Base-by-base conservation (phyloP, 1,140 invertebrate genomes). In the Tachypleus tridentatus region DNA sequence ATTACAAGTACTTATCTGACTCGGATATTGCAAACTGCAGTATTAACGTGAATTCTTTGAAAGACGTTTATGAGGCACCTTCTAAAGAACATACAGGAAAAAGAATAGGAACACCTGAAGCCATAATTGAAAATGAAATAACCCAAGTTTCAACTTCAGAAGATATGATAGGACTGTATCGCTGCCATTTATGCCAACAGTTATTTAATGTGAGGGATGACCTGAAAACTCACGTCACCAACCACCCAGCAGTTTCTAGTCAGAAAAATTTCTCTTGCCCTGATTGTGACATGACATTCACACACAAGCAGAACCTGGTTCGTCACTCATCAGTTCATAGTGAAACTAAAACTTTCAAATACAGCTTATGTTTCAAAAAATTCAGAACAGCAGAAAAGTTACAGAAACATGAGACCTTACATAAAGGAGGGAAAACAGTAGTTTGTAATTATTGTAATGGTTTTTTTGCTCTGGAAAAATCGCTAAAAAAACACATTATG, bases 321-420 rank as follows among this genome's bases (percentile, higher is more conserved):
- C 64, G 75, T n/a, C 78, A 79, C 65, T 64, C 72, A 58, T 67
- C 69, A 49, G 70, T 71, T 3, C 76, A 76, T 60, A 11, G n/a
- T 10, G 67, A 68, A 51, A 60, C 66, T 47, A 67, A 65, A n/a
- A 57, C 65, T 7, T 79, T 78, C 53, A 74, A 86, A 49, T 89
- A 87, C 74, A 79, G 86, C 11, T 88, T 86, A 72, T 90, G 88
- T 78, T 84, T 86, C 74, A 83, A 85, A 67, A 84, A 82, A 71
- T 89, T 89, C 73, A 77, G 82, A 53, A 84, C 84, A 49, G 81
- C 82, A 72, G 85, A 85, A 67, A 74, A 87, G 65, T 79, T 83
- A 53, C 82, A 84, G 63, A 83, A 87, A 72, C 88, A 90, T 74
- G 73, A 76, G 60, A 63, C 67, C 8, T 64, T 74, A 29, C 75